phyloP scores from a whole-genome alignment of 2,113 vertebrate species.

The Chamaetylas fuelleborni region DNA sequence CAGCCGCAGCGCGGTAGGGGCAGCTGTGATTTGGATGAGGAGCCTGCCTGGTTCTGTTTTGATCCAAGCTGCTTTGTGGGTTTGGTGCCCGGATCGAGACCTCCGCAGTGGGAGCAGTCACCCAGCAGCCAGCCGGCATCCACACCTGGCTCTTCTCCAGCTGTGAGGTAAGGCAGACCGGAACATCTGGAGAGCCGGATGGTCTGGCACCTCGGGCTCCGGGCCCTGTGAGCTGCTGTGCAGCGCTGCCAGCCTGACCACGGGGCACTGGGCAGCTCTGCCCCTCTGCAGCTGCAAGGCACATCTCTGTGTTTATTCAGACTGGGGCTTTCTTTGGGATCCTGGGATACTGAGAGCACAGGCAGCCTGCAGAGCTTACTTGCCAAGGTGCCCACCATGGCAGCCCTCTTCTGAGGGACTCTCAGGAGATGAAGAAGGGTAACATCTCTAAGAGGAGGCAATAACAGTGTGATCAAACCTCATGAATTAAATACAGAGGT shows the following conservation, averaged over 20 bases:
- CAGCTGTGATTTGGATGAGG: not conserved
- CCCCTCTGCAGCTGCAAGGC: not conserved
- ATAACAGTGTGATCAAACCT: not conserved
- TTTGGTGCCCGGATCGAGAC: not conserved
- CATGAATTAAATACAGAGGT: not conserved
- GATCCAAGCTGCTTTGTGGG: not conserved
- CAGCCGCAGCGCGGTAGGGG: rapidly evolving
- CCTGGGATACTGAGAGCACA: rapidly evolving
- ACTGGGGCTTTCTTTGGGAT: not conserved
- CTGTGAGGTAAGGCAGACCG: constrained; percentile 13
- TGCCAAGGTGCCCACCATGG: not conserved
- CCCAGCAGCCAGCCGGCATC: not conserved
- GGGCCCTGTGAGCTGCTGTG: rapidly evolving
- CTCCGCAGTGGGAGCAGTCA: not conserved
- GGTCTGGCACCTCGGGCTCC: rapidly evolving
- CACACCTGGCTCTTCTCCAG: not conserved
- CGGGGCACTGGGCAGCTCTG: not conserved
- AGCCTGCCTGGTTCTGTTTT: not conserved
- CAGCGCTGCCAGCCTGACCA: not conserved
- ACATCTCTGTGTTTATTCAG: not conserved
- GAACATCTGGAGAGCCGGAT: not conserved
- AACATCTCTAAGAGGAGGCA: not conserved
- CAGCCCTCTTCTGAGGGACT: not conserved
- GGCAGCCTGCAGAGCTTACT: not conserved
- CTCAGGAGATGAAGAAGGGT: not conserved